A percentile compares a stretch with the other conserved stretches of the same genome.
These are phyloP conservation scores for Ceuthmochares aereus DNA, from an alignment of 2,113 vertebrate species.

Conservation along the genomic window DNA sequence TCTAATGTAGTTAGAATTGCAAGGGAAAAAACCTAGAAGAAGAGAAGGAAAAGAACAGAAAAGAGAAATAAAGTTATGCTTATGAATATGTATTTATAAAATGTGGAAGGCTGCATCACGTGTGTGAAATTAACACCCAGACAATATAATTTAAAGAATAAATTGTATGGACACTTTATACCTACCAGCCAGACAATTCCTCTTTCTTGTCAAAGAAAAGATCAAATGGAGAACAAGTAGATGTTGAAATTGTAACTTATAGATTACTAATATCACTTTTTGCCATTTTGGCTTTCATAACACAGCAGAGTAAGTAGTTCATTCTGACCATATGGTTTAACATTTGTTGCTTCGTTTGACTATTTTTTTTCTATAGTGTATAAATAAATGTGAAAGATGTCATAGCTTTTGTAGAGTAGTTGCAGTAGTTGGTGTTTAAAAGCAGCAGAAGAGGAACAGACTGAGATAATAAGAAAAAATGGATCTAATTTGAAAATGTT, in stretches of 20 bases:
- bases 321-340: not conserved
- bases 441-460: not conserved
- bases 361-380: not conserved
- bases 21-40: not conserved
- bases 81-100: not conserved
- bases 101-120: not conserved
- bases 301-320: not conserved
- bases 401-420: not conserved
- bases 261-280: not conserved
- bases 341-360: not conserved
- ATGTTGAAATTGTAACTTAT: not conserved
- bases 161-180: not conserved
- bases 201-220: not conserved
- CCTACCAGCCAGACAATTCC: not conserved
- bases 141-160: not conserved
- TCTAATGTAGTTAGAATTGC: not conserved
- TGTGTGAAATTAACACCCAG: not conserved
- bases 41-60: not conserved
- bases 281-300: not conserved
- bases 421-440: not conserved
- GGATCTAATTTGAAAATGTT: not conserved
- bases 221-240: not conserved
- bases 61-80: not conserved
- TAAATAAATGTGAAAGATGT: not conserved
- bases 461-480: not conserved